Conservation (phyloP, 2,797 vertebrate genomes). For the Danio kyathit region DNA sequence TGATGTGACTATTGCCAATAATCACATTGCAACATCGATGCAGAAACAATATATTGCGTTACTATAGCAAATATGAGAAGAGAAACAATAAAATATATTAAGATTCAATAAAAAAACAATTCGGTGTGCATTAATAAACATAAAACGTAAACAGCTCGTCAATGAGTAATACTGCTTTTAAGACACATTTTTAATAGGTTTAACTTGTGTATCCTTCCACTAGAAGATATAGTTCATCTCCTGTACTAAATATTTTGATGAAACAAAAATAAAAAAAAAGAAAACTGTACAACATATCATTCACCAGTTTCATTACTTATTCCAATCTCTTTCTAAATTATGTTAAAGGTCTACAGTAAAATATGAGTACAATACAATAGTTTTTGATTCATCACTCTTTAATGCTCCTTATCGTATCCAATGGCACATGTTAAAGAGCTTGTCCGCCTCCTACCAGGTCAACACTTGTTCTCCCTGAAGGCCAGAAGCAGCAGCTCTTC, state of each 20-base stretch:
- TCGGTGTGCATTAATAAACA: not conserved
- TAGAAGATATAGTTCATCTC: not conserved
- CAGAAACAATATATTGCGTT: no score
- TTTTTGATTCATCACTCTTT: conserved; percentile 8
- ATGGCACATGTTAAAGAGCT: conserved; percentile 70
- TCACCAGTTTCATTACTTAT: not conserved
- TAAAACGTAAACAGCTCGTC: not conserved
- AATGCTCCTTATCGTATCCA: conserved; percentile 24
- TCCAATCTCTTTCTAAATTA: not conserved
- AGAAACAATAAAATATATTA: not conserved
- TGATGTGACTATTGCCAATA: no score
- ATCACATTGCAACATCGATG: no score
- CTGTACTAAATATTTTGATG: not conserved
- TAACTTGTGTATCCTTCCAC: not conserved
- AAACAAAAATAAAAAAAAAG: not conserved
- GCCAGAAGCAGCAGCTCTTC: conserved; percentile 62
- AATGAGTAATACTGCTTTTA: not conserved
- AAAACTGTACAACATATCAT: not conserved
- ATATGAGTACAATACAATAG: not conserved
- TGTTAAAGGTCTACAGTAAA: not conserved
- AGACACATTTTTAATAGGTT: not conserved
- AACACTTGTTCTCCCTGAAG: conserved; percentile 60
- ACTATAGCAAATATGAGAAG: not conserved
- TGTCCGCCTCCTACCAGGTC: conserved; percentile 66
- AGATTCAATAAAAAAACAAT: not conserved